Percentiles rank a stretch among this genome's conserved stretches.
Conservation (phyloP, 1,140 invertebrate genomes). For the Dreissena rostriformis region DNA sequence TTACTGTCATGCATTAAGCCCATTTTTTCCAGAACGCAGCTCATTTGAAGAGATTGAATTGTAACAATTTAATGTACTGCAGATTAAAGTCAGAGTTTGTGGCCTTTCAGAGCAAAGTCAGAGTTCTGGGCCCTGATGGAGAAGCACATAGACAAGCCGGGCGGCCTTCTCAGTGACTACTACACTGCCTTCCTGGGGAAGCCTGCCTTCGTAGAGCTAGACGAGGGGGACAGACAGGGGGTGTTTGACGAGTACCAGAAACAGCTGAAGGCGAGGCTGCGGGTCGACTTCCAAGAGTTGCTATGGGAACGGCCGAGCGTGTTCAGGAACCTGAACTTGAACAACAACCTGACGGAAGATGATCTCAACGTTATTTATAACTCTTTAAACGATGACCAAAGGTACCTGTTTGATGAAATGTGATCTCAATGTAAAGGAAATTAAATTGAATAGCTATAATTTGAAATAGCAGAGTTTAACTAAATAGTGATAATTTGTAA, state of each 20-base stretch:
- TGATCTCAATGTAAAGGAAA: too few species aligned
- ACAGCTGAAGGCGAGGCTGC: slow-evolving; percentile 94
- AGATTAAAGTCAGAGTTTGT: too few species aligned
- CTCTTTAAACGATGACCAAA: slow-evolving; percentile 94
- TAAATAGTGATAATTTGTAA: too few species aligned
- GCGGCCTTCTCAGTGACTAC: slow-evolving; percentile 84
- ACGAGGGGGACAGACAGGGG: slow-evolving; percentile 93
- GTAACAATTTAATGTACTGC: too few species aligned
- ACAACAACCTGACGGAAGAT: slow-evolving; percentile 95
- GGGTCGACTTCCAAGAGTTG: slow-evolving; percentile 96
- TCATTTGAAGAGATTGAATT: too few species aligned
- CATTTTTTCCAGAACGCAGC: too few species aligned
- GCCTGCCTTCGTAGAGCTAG: slow-evolving; percentile 95
- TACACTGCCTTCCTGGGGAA: slow-evolving; percentile 96
- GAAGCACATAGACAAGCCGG: slow-evolving; percentile 44
- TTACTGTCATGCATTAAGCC: too few species aligned
- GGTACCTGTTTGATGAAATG: too few species aligned
- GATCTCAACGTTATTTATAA: slow-evolving; percentile 97
- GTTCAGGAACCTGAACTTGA: slow-evolving; percentile 92
- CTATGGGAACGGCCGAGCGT: slow-evolving; percentile 96
- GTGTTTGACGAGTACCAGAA: slow-evolving; percentile 98
- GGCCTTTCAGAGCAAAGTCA: slow-evolving; percentile 83
- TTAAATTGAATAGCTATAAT: too few species aligned
- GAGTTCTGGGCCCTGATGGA: slow-evolving; percentile 97
- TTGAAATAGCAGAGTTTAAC: too few species aligned